phyloP scores from a whole-genome alignment of 2,888 invertebrate species.

The Leptinotarsa peninsularis region DNA sequence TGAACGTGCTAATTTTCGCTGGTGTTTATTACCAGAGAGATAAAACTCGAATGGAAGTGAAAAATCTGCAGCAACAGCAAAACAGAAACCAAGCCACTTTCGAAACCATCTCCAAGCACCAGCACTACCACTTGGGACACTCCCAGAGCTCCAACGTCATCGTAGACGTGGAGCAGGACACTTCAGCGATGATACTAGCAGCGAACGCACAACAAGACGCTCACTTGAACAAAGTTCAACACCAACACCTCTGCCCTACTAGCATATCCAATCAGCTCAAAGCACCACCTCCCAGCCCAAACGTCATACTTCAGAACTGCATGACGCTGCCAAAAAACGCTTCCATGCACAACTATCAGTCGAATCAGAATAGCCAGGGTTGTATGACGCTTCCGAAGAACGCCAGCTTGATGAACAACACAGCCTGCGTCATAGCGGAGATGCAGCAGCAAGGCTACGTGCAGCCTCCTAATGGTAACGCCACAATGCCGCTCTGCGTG shows the following conservation, averaged over 20 bases:
- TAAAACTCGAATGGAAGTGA: conserved; percentile 83
- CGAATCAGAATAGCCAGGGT: conserved; percentile 52
- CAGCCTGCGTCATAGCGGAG: conserved; percentile 69
- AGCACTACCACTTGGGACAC: conserved; percentile 82
- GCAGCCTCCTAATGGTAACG: conserved; percentile 73
- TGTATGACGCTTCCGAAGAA: conserved; percentile 74
- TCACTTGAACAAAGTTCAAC: conserved; percentile 69
- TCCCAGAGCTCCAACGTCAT: conserved; percentile 85
- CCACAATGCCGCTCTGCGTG: conserved; percentile 69
- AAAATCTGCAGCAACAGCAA: conserved; percentile 81
- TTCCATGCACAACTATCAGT: conserved; percentile 64
- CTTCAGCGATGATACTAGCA: conserved; percentile 72
- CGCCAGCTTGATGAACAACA: conserved; percentile 67
- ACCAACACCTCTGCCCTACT: conserved; percentile 68
- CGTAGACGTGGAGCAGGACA: conserved; percentile 85
- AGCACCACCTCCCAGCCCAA: conserved; percentile 73
- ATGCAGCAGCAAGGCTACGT: conserved; percentile 72
- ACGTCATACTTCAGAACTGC: conserved; percentile 68
- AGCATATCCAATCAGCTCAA: conserved; percentile 70
- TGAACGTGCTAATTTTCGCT: conserved; percentile 86
- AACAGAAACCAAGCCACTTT: conserved; percentile 74
- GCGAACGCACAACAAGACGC: conserved; percentile 69
- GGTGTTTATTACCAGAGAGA: conserved; percentile 87
- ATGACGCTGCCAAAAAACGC: conserved; percentile 69
- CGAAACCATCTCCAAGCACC: conserved; percentile 84